Percentiles rank a stretch among this genome's conserved stretches.
Evolutionary conservation across 2,797 vertebrate genomes (phyloP).

Genomic region (Liparis tanakae): DNA sequence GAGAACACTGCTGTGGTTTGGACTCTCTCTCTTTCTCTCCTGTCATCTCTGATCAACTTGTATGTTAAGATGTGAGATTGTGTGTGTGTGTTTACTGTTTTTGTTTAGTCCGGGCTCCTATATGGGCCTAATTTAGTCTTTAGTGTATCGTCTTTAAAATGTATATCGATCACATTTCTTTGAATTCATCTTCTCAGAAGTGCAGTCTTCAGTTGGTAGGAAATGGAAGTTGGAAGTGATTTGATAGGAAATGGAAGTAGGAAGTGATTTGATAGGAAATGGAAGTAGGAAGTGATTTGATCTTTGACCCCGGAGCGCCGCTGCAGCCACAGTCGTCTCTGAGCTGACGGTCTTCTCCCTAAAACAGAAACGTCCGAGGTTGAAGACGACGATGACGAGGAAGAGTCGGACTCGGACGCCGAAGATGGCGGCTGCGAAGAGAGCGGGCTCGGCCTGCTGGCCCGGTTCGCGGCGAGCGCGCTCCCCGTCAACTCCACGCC

Average conservation of each 20-base stretch:
- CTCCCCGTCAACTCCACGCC: constrained; percentile 87
- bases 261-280: too few species aligned
- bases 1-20: constrained; percentile 49
- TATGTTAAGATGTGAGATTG: too few species aligned
- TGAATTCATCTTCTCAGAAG: neutral
- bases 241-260: too few species aligned
- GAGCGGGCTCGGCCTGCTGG: constrained; percentile 93
- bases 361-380: constrained; percentile 84
- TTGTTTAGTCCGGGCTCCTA: constrained; percentile 11
- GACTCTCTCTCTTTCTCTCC: constrained; percentile 26
- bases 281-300: constrained; percentile 31
- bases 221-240: too few species aligned
- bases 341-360: constrained; percentile 54
- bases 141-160: neutral
- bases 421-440: constrained; percentile 81
- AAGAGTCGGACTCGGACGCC: constrained; percentile 76
- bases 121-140: constrained; percentile 3
- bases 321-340: constrained; percentile 14
- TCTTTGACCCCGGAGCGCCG: constrained; percentile 30
- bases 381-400: constrained; percentile 84
- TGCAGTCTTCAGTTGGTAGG: neutral
- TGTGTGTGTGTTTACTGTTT: constrained; percentile 13
- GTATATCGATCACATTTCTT: neutral
- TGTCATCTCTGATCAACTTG: constrained; percentile 30
- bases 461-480: constrained; percentile 92